These are phyloP conservation scores for Lycia hirtaria DNA, from an alignment of 2,888 invertebrate genomes.

Conservation along the genomic window DNA sequence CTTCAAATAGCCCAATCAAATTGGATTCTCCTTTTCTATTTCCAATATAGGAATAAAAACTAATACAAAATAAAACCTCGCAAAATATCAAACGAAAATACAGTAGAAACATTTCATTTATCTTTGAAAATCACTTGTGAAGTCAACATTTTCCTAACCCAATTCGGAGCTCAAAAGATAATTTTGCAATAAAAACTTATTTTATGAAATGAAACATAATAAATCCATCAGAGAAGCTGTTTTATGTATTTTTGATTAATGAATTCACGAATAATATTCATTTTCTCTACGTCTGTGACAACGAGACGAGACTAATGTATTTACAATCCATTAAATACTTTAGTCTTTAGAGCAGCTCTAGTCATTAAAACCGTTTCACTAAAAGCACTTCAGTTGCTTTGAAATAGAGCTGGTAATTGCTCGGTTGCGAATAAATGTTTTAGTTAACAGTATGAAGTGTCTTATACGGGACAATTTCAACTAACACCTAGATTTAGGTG, in stretches of 20 bases:
- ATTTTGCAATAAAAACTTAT: background rate
- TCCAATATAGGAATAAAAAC: background rate
- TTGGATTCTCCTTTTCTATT: background rate
- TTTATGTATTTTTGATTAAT: constrained; percentile 44
- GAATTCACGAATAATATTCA: constrained; percentile 46
- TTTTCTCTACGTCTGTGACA: constrained; percentile 48
- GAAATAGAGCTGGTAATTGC: constrained; percentile 30
- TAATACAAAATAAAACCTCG: background rate
- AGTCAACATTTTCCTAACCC: background rate
- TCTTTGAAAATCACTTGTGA: background rate
- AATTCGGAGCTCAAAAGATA: background rate
- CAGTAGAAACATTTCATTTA: background rate
- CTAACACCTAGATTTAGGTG: constrained; percentile 59
- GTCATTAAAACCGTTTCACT: constrained; percentile 2
- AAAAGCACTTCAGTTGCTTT: constrained; percentile 30
- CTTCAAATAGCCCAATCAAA: background rate
- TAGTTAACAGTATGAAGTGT: constrained; percentile 46
- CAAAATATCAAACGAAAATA: background rate
- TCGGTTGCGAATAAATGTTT: constrained; percentile 34
- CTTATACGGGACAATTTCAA: constrained; percentile 56
- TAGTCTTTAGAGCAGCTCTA: constrained; percentile 39
- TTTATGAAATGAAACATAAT: constrained; percentile 2
- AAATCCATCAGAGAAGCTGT: background rate
- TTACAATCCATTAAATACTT: constrained; percentile 55
- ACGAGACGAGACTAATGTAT: constrained; percentile 53